phyloP scores from a whole-genome alignment of 2,797 vertebrate genomes.

The Girardinus metallicus region DNA sequence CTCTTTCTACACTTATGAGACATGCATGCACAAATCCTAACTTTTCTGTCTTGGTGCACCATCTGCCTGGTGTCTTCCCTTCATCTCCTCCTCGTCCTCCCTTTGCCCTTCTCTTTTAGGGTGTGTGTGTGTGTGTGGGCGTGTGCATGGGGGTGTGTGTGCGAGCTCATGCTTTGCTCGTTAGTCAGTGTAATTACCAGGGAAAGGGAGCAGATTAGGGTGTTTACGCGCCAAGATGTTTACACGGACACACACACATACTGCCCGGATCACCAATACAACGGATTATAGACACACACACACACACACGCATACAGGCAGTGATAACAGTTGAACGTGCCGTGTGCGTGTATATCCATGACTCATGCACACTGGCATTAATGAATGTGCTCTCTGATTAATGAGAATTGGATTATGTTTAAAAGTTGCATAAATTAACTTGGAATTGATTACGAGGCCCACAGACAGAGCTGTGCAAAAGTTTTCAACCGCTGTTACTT shows the following conservation, averaged over 20 bases:
- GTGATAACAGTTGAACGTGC: background rate
- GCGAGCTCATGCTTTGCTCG: conserved; percentile 55
- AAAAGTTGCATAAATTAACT: background rate
- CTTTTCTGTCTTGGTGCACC: conserved; percentile 32
- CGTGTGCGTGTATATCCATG: background rate
- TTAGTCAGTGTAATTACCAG: conserved; percentile 77
- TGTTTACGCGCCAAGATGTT: conserved; percentile 70
- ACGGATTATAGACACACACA: conserved; percentile 37
- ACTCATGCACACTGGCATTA: conserved; percentile 4
- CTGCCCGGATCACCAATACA: conserved; percentile 36
- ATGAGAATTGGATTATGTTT: background rate
- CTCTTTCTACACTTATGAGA: conserved; percentile 21
- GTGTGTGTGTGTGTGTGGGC: background rate
- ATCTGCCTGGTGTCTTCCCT: conserved; percentile 49
- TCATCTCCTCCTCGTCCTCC: conserved; percentile 34
- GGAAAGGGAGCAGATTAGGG: conserved; percentile 74
- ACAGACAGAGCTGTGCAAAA: background rate
- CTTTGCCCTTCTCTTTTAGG: conserved; percentile 28
- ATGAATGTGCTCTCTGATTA: background rate
- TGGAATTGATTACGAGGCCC: background rate
- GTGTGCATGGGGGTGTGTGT: background rate
- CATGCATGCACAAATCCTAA: conserved; percentile 35
- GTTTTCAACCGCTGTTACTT: background rate
- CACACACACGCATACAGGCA: background rate
- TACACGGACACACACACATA: conserved; percentile 67